Percentiles rank a stretch among this genome's conserved stretches.
Evolutionary conservation across 2,888 invertebrate species (phyloP).

Genomic region (Netelia melanura): DNA sequence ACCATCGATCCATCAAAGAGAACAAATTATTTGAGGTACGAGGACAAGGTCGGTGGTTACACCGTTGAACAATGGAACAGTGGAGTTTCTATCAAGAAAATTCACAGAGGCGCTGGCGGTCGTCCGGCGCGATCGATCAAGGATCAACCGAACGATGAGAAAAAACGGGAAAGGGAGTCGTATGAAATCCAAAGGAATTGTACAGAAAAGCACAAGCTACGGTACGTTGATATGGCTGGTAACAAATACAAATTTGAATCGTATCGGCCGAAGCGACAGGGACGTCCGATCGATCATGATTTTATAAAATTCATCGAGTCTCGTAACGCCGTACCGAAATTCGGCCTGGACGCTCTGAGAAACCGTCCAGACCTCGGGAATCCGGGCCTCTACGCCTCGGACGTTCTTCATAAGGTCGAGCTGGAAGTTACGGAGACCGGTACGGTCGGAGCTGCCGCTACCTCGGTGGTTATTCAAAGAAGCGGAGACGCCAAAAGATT

Average conservation of each 20-base stretch:
- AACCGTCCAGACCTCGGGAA: constrained; percentile 84
- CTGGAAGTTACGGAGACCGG: constrained; percentile 89
- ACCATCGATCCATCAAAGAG: constrained; percentile 38
- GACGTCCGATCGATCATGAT: constrained; percentile 75
- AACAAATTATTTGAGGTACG: constrained; percentile 75
- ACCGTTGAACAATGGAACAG: constrained; percentile 78
- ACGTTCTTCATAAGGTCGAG: constrained; percentile 89
- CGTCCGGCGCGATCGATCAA: constrained; percentile 11
- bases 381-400: constrained; percentile 88
- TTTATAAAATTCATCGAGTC: constrained; percentile 75
- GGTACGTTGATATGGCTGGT: constrained; percentile 43
- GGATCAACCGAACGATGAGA: not conserved
- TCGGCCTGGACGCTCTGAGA: constrained; percentile 79
- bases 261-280: constrained; percentile 74
- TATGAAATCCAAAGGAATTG: constrained; percentile 21
- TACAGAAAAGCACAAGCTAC: constrained; percentile 39
- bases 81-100: constrained; percentile 75
- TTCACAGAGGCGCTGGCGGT: constrained; percentile 36
- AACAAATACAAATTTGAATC: constrained; percentile 60
- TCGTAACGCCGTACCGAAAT: constrained; percentile 72
- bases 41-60: constrained; percentile 73
- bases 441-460: constrained; percentile 90
- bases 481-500: constrained; percentile 85
- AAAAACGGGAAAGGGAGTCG: not conserved
- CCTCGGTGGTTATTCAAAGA: constrained; percentile 87